These are phyloP conservation scores for Aspidiotus destructor DNA, from an alignment of 2,888 invertebrate species.

Conservation along the genomic window DNA sequence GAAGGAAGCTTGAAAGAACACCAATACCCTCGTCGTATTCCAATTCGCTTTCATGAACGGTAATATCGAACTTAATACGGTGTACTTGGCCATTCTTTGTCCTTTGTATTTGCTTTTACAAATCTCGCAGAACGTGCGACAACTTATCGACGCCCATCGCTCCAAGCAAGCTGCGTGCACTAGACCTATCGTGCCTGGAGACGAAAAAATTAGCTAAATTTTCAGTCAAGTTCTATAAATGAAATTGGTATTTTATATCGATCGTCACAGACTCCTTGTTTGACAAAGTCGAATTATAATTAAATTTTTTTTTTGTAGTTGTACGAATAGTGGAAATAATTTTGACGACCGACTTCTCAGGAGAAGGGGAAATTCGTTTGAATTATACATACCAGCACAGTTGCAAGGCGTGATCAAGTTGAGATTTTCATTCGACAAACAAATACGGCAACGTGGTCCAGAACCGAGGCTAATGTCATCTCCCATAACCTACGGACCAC, in stretches of 20 bases:
- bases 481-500: not conserved
- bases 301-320: too few relatives aligned
- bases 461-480: slow-evolving; percentile 20
- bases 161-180: slow-evolving; percentile 23
- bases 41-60: slow-evolving; percentile 22
- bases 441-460: slow-evolving; percentile 23
- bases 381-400: slow-evolving; percentile 16
- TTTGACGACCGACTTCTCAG: too few relatives aligned
- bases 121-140: slow-evolving; percentile 22
- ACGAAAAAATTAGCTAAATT: not conserved
- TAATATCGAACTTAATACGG: slow-evolving; percentile 11
- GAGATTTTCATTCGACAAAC: slow-evolving; percentile 16
- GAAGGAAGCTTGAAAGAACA: slow-evolving; percentile 19
- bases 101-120: slow-evolving; percentile 28
- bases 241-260: not conserved
- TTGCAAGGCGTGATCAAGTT: slow-evolving; percentile 22
- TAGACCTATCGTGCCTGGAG: slow-evolving; percentile 20
- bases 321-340: too few relatives aligned
- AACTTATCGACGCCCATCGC: slow-evolving; percentile 22
- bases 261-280: not conserved
- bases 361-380: not conserved
- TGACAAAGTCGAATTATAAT: too few relatives aligned
- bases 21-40: slow-evolving; percentile 16
- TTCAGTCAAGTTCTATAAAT: not conserved
- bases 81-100: slow-evolving; percentile 15